phyloP scores from a whole-genome alignment of 2,888 invertebrate species.

The Lamellibrachia columna region DNA sequence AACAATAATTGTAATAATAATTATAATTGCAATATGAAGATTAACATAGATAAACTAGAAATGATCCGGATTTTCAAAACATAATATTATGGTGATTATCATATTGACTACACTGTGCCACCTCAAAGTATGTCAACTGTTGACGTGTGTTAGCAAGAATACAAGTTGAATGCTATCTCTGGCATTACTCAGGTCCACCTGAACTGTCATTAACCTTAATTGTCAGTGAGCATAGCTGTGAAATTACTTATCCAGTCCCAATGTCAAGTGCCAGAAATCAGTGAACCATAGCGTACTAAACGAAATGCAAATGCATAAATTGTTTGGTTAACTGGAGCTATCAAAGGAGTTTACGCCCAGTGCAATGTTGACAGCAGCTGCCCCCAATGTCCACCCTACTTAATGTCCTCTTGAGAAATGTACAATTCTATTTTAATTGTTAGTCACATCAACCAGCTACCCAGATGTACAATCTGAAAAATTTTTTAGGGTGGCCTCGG shows the following conservation, averaged over 20 bases:
- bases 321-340: background rate
- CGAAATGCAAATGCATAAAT: constrained; percentile 4
- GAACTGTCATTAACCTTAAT: background rate
- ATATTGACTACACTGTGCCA: background rate
- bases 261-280: background rate
- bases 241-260: background rate
- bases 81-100: background rate
- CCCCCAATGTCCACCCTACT: background rate
- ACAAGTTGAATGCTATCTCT: background rate
- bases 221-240: background rate
- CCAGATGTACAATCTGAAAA: background rate
- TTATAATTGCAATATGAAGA: background rate
- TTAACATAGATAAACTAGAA: background rate
- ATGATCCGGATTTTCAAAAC: background rate
- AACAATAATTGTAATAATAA: too few relatives aligned
- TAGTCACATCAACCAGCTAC: background rate
- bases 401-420: constrained; percentile 1
- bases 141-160: background rate
- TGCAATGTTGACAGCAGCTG: background rate
- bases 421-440: background rate
- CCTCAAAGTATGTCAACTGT: background rate
- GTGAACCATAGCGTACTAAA: background rate
- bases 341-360: background rate
- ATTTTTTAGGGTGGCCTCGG: background rate
- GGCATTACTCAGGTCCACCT: background rate